Percentiles rank a stretch among this genome's conserved stretches.
Evolutionary conservation across 2,113 vertebrate species (phyloP).

Genomic region (Oryzias curvinotus): DNA sequence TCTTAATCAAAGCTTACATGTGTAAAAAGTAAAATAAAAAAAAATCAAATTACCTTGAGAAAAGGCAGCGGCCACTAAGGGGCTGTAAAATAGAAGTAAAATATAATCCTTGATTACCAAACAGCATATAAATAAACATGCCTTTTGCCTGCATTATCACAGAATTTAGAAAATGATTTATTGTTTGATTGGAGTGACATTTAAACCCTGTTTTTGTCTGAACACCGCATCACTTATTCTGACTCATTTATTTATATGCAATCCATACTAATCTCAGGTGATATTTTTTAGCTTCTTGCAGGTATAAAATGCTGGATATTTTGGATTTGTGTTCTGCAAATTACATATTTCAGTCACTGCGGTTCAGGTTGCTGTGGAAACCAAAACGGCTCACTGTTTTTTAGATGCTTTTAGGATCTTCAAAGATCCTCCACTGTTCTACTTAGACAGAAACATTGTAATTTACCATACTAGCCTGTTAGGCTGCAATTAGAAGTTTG

Average conservation of each 20-base stretch:
- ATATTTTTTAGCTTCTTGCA: too few species aligned
- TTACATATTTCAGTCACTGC: constrained; percentile 19
- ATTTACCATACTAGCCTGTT: constrained; percentile 44
- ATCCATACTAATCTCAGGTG: too few species aligned
- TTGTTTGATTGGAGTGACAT: too few species aligned
- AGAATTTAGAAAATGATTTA: neutral
- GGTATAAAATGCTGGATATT: constrained; percentile 18
- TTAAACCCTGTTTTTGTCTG: too few species aligned
- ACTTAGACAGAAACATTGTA: constrained; percentile 41
- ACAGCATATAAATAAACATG: neutral
- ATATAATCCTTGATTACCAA: neutral
- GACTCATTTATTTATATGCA: neutral
- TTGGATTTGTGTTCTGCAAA: constrained; percentile 6
- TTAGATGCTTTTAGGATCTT: constrained; percentile 52
- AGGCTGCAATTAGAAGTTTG: constrained; percentile 22
- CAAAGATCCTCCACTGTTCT: constrained; percentile 45
- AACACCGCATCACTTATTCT: neutral
- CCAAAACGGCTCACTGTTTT: constrained; percentile 21
- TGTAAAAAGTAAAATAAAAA: neutral
- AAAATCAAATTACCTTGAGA: neutral
- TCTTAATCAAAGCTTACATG: neutral
- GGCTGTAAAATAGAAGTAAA: neutral
- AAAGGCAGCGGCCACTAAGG: neutral
- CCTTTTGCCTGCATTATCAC: neutral
- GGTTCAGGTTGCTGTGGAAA: constrained; percentile 53